phyloP scores from a whole-genome alignment of 2,797 vertebrate species.

The Microchirus variegatus region DNA sequence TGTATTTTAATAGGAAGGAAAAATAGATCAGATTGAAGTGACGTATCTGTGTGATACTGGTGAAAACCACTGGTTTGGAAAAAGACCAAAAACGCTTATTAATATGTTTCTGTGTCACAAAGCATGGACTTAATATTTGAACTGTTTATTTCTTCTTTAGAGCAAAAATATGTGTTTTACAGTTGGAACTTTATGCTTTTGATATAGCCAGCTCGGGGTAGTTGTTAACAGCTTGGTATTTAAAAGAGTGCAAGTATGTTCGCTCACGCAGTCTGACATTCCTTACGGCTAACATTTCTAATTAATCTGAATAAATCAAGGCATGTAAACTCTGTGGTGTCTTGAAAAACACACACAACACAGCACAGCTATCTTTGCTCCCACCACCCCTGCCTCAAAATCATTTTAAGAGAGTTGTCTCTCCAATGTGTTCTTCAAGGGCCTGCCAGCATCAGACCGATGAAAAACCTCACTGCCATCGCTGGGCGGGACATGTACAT shows the following conservation, averaged over 20 bases:
- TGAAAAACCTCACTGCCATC: slow-evolving; percentile 99
- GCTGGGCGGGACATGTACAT: slow-evolving; percentile 97
- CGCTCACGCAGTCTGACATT: slow-evolving; percentile 27
- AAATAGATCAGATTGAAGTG: not conserved
- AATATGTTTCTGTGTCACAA: too few species aligned
- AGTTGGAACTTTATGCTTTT: too few species aligned
- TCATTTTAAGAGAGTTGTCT: slow-evolving; percentile 87
- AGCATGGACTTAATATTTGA: too few species aligned
- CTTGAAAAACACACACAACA: slow-evolving; percentile 65
- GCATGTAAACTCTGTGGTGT: slow-evolving; percentile 65
- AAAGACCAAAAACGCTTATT: too few species aligned
- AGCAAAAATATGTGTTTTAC: too few species aligned
- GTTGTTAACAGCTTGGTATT: too few species aligned
- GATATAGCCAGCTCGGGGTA: too few species aligned
- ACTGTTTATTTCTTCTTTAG: too few species aligned
- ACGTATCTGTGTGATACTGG: not conserved
- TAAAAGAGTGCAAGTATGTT: not conserved
- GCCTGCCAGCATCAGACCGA: slow-evolving; percentile 96
- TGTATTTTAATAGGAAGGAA: slow-evolving; percentile 12
- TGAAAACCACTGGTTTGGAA: not conserved
- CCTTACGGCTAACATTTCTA: not conserved
- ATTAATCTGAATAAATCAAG: slow-evolving; percentile 62
- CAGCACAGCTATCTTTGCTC: slow-evolving; percentile 58
- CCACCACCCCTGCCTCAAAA: slow-evolving; percentile 71
- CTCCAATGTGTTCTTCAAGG: slow-evolving; percentile 84